Conservation (phyloP, 2,113 vertebrate species). For the Euleptes europaea region DNA sequence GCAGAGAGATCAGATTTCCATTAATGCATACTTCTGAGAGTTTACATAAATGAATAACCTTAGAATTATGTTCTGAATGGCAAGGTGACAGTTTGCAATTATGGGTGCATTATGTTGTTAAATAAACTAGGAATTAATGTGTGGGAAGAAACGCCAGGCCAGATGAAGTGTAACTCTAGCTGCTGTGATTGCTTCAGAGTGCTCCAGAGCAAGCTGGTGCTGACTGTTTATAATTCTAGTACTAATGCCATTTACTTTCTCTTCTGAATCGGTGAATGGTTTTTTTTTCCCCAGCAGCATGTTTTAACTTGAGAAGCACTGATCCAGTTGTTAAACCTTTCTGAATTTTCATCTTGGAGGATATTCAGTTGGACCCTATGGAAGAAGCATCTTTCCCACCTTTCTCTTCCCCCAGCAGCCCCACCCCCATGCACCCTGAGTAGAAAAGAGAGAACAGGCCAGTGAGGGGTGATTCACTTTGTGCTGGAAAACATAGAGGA, state of each 20-base stretch:
- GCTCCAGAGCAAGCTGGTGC: neutral
- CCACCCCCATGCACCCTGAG: neutral
- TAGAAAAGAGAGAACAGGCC: neutral
- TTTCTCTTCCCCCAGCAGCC: too few species aligned
- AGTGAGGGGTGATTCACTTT: neutral
- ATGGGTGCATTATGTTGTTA: neutral
- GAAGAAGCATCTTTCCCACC: too few species aligned
- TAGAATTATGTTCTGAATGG: neutral
- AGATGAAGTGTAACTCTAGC: neutral
- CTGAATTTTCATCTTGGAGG: neutral
- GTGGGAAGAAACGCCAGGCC: neutral
- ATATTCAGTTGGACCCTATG: too few species aligned
- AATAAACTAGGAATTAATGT: neutral
- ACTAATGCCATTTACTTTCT: neutral
- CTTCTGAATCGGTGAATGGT: neutral
- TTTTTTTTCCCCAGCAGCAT: neutral
- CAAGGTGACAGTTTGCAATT: conserved; percentile 15
- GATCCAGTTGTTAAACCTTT: conserved; percentile 5
- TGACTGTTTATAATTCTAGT: neutral
- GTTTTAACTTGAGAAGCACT: neutral
- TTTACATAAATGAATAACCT: neutral
- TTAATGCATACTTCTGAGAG: neutral
- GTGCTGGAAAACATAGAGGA: neutral
- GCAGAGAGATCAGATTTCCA: conserved; percentile 9
- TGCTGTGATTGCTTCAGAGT: neutral